Conservation (phyloP, 1,140 invertebrate genomes). For the Anastrepha obliqua region DNA sequence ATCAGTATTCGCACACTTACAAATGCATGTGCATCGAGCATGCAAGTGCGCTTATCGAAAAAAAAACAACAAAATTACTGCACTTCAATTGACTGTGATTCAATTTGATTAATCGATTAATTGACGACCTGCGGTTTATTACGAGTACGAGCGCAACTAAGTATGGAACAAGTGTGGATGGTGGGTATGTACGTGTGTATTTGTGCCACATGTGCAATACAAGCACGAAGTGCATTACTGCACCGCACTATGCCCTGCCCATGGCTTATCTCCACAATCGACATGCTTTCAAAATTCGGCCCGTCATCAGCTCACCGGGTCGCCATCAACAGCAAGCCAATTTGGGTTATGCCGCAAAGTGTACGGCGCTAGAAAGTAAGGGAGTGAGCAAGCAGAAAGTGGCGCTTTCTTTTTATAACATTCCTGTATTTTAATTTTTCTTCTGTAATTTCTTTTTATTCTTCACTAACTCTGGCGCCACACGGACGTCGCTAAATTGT, state of each 20-base stretch:
- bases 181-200: background rate
- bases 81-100: conserved; percentile 33
- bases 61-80: background rate
- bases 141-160: background rate
- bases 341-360: background rate
- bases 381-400: background rate
- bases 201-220: background rate
- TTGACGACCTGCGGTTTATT: conserved; percentile 18
- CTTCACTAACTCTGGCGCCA: conserved; percentile 38
- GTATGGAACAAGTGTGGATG: background rate
- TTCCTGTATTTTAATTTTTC: background rate
- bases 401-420: conserved; percentile 5
- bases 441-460: background rate
- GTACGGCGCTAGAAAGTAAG: background rate
- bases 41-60: background rate
- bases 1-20: background rate
- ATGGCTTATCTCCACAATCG: background rate
- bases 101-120: conserved; percentile 46
- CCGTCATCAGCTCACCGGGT: conserved; percentile 42
- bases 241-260: background rate
- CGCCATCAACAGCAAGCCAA: conserved; percentile 23
- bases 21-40: background rate
- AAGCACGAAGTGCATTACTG: background rate
- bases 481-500: conserved; percentile 54
- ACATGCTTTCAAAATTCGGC: background rate